Base-by-base conservation (phyloP, 2,797 vertebrate species). In the Sebastes elongatus region DNA sequence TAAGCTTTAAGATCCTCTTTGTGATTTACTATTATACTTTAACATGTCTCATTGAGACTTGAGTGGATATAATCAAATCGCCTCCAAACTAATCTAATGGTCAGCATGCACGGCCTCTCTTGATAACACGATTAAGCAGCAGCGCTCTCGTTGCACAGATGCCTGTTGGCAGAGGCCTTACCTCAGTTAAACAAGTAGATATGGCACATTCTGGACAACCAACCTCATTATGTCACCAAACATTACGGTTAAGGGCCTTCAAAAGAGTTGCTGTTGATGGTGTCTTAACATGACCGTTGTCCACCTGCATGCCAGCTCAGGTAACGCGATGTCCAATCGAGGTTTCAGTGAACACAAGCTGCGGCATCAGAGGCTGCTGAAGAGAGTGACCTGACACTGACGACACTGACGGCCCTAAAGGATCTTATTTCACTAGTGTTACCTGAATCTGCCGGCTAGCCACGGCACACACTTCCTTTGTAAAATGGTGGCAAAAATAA, bases 201-300 rank as follows among this genome's bases (percentile, higher is more conserved):
- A 49, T 53, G 46, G 80, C 85, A 80, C 91, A 86, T 74, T 65
- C 71, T 60, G 79, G 88, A 93, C 89, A 88, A 71, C 85, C 86
- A 91, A 92, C 91, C 88, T 86, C 89, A 94, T 94, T 93, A 93
- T 90, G 94, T 93, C 92, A 86, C 69, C 83, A 78, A 84, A 88
- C 90, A 93, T 94, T 91, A 88, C 61, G 78, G 90, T 79, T 92
- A 85, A 85, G 82, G 88, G 87, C 80, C 84, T 74, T 91, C 85
- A 87, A 27, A 82, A 72, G 80, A 74, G 78, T 59, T 66, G 71
- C 77, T 73, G 80, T 74, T 82, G 74, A 84, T 78, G 74, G 71
- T 63, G 46, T 85, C 85, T 74, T 59, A 71, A 86, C 65, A 63
- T 81, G 84, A 83, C 65, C 5, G 62, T 85, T 88, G 88, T 87